Base-by-base conservation (phyloP, 2,113 vertebrate genomes). In the Polypterus bichir region DNA sequence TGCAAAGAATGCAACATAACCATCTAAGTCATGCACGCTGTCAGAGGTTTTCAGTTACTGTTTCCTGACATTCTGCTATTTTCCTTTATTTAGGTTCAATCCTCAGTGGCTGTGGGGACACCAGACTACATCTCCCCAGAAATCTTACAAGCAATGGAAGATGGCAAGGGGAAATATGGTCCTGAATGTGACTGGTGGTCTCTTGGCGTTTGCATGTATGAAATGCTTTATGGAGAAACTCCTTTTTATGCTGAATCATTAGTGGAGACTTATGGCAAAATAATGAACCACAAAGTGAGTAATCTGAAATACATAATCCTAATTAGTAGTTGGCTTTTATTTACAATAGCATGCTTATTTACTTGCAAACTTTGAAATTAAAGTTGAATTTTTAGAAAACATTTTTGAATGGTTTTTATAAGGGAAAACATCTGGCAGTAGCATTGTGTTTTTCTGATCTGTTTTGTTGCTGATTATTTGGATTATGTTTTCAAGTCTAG, bases 141-240 rank as follows among this genome's bases (percentile, higher is more conserved):
- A 85, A 98, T 98, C 72, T 85, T 99, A 64, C 95, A 97, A 81
- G 96, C 96, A 27, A 99, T 99, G 96, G 96, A 99, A 82, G 96
- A 99, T 46, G 96, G 96, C 62, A 98, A 97, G 79, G 96, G 94
- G 67, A 93, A 93, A 78, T 99, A 97, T 3, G 96, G 96, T 3
- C 93, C 94, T 0, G 96, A 99, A 77, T 98, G 96, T 68, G 96
- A 99, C 88, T 99, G 96, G 96, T 99, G 96, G 96, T 99, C 96
- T 65, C 81, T 99, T 59, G 96, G 96, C 4, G 96, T 99, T 74
- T 99, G 96, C 83, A 98, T 99, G 94, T 99, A 99, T 66, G 96
- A 99, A 76, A 99, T 99, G 96, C 91, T 99, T 65, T 99, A 96
- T 44, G 96, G 96, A 70, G 96, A 99, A 83, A 98, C 96, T 2